Conservation (phyloP, 2,888 invertebrate genomes). For the Polydrusus pterygomalis region DNA sequence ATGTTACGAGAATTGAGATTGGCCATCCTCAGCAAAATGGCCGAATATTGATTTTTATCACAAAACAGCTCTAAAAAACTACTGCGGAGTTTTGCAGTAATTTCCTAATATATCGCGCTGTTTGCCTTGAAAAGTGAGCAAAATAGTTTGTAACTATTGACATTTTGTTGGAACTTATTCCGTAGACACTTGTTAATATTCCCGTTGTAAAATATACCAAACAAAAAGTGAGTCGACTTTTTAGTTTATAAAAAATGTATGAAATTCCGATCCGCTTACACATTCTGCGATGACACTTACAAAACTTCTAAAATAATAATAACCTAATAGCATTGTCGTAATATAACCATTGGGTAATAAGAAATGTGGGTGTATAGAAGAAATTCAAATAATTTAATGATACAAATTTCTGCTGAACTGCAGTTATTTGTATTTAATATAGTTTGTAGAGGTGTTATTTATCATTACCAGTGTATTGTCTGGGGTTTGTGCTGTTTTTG, state of each 20-base stretch:
- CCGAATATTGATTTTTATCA: slow-evolving; percentile 69
- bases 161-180: slow-evolving; percentile 9
- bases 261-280: slow-evolving; percentile 44
- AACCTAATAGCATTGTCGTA: slow-evolving; percentile 14
- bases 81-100: slow-evolving; percentile 38
- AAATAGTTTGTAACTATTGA: slow-evolving; percentile 24
- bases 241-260: slow-evolving; percentile 27
- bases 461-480: too few species aligned
- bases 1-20: slow-evolving; percentile 47
- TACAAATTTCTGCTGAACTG: not conserved
- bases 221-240: slow-evolving; percentile 27
- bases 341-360: slow-evolving; percentile 10
- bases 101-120: slow-evolving; percentile 32
- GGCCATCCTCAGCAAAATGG: slow-evolving; percentile 66
- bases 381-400: not conserved
- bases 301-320: slow-evolving; percentile 11
- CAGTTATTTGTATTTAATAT: too few species aligned
- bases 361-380: slow-evolving; percentile 4
- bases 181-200: slow-evolving; percentile 31
- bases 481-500: too few species aligned
- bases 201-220: not conserved
- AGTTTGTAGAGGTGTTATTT: too few species aligned
- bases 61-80: slow-evolving; percentile 57
- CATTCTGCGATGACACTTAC: slow-evolving; percentile 34
- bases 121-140: slow-evolving; percentile 33